These are phyloP conservation scores for Mayetiola destructor DNA, from an alignment of 2,888 invertebrate species.

Conservation along the genomic window DNA sequence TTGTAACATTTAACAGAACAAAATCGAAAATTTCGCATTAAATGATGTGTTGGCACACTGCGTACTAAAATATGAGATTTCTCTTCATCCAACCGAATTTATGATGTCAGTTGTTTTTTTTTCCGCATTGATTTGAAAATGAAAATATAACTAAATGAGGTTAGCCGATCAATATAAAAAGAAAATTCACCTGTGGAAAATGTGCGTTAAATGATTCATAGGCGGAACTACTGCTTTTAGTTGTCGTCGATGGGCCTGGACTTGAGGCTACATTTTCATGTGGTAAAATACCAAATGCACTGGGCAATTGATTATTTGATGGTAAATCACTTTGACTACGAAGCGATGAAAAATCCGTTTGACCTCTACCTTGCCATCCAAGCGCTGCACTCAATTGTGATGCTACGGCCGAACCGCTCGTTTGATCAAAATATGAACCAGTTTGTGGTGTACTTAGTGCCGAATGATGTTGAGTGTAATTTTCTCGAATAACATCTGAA, in stretches of 20 bases:
- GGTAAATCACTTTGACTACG: neutral
- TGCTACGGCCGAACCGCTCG: constrained; percentile 31
- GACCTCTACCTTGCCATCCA: constrained; percentile 52
- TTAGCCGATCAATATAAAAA: neutral
- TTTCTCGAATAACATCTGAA: constrained; percentile 42
- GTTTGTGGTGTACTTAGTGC: constrained; percentile 41
- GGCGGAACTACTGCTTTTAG: constrained; percentile 33
- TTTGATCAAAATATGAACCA: constrained; percentile 52
- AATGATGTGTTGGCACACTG: no score
- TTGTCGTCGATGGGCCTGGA: constrained; percentile 43
- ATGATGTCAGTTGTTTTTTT: neutral
- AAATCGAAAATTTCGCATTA: no score
- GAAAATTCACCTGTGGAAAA: constrained; percentile 36
- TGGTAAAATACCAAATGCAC: constrained; percentile 63
- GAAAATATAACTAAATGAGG: no score
- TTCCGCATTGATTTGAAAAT: no score
- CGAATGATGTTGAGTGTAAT: constrained; percentile 42
- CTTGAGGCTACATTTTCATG: constrained; percentile 61
- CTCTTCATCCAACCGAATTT: no score
- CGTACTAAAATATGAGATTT: no score
- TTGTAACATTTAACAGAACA: no score
- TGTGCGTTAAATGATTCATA: constrained; percentile 60
- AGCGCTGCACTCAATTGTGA: constrained; percentile 26
- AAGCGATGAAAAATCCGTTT: constrained; percentile 2
- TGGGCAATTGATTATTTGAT: constrained; percentile 45